Evolutionary conservation across 1,140 invertebrate genomes (phyloP).

Genomic region (Adelges cooleyi): DNA sequence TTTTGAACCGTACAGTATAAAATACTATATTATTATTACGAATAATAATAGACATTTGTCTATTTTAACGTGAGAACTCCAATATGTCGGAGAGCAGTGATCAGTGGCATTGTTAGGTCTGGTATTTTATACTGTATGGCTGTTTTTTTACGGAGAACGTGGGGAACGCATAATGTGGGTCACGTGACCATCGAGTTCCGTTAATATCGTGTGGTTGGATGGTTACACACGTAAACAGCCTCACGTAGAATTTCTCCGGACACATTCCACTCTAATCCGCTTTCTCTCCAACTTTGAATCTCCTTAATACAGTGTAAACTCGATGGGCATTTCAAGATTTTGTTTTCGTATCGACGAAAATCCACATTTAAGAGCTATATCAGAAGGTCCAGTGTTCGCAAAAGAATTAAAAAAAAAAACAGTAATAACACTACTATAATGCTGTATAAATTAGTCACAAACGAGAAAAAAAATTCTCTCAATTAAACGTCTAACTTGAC

Average conservation of each 20-base stretch:
- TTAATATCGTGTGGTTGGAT: constrained; percentile 17
- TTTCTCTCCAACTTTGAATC: constrained; percentile 14
- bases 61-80: neutral
- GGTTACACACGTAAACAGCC: neutral
- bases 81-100: neutral
- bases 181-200: constrained; percentile 20
- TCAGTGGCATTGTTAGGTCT: neutral
- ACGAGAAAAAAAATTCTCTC: too few relatives aligned
- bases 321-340: too few relatives aligned
- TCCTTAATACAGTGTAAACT: too few relatives aligned
- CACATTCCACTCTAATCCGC: constrained; percentile 18
- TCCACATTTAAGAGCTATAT: too few relatives aligned
- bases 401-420: too few relatives aligned
- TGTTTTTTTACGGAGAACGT: constrained; percentile 10
- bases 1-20: too few relatives aligned
- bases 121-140: constrained; percentile 2
- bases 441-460: too few relatives aligned
- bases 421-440: too few relatives aligned
- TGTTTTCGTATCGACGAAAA: too few relatives aligned
- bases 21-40: too few relatives aligned
- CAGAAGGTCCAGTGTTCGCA: too few relatives aligned
- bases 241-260: constrained; percentile 15
- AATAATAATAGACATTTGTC: neutral
- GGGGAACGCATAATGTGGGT: constrained; percentile 18
- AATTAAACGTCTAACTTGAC: too few relatives aligned